Evolutionary conservation across 2,113 vertebrate species (phyloP), one percentile per base, ranked within the genome.

Genomic region (Eonycteris spelaea): DNA sequence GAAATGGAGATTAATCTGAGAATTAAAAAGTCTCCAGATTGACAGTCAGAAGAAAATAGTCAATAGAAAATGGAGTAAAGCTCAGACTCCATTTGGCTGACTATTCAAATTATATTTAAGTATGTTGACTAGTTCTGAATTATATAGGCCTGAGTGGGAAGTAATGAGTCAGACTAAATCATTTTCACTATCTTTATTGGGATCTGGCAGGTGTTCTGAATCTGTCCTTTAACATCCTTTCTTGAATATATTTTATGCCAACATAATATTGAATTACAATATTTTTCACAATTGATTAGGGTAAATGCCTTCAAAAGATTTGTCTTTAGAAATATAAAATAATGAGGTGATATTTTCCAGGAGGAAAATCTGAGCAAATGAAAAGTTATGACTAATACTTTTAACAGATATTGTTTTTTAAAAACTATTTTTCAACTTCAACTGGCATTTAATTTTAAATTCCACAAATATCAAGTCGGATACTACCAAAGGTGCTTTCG

Each of bases 251-350:
- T 94, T 94, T 87, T 80, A 61, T 53, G 77, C 55, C 38, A 96
- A 28, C 7, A 21, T 83, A 8, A 14, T 93, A n/a, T 22, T 95
- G 2, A 48, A 87, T 96, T 61, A 48, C 2, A 43, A 1, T 74
- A 1, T 16, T 96, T 97, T 71, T 61, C 45, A 73, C 12, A 96
- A 97, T 7, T 92, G 15, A 95, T 89, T 91, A 85, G 45, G 51
- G 35, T 95, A 97, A 95, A 82, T 45, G 24, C 14, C 70, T 57
- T 94, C 33, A 91, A 61, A 40, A 7, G n/a, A 10, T 33, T 28
- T 95, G 15, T 71, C 68, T 61, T 91, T 59, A 95, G 67, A 97
- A 97, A 94, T 45, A 89, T 1, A 70, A 95, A 97, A 92, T 90
- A 8, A 57, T 51, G n/a, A 91, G n/a, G 6, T 94, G 18, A 63